Percentiles rank a stretch among this genome's conserved stretches.
These are phyloP conservation scores for Cyphomyrmex costatus DNA, from an alignment of 1,140 invertebrate species.

Conservation along the genomic window DNA sequence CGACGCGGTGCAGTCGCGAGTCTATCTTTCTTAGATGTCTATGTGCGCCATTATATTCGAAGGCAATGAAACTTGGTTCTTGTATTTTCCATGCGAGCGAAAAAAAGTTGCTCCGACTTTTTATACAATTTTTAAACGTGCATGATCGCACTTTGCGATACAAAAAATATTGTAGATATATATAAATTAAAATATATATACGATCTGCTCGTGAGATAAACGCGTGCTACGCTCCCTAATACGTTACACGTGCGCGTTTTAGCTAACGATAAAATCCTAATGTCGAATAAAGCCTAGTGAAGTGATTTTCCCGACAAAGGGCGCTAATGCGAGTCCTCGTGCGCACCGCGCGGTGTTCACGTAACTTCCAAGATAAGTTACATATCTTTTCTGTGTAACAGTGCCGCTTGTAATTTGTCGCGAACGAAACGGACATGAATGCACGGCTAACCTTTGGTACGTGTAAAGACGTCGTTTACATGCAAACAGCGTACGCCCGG, in stretches of 20 bases:
- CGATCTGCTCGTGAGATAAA: neutral
- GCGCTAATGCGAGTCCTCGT: slow-evolving; percentile 7
- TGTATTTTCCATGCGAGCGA: neutral
- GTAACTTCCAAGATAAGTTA: slow-evolving; percentile 40
- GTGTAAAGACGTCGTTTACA: slow-evolving; percentile 79
- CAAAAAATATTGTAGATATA: slow-evolving; percentile 14
- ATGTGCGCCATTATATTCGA: slow-evolving; percentile 34
- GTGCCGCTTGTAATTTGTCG: slow-evolving; percentile 68
- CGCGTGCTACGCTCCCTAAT: neutral
- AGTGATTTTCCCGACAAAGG: slow-evolving; percentile 32
- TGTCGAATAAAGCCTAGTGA: neutral
- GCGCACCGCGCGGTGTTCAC: neutral
- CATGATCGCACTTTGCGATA: neutral
- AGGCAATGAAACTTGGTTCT: slow-evolving; percentile 47
- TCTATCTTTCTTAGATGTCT: slow-evolving; percentile 71
- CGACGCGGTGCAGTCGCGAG: slow-evolving; percentile 76
- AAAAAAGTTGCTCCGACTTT: neutral
- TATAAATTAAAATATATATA: slow-evolving; percentile 12
- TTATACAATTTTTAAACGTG: neutral
- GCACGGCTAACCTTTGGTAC: slow-evolving; percentile 75
- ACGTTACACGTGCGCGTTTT: neutral
- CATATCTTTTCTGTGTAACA: slow-evolving; percentile 46
- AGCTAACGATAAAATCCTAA: neutral
- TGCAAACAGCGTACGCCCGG: slow-evolving; percentile 74
- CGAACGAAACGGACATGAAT: slow-evolving; percentile 68